Conservation (phyloP, 2,797 vertebrate species). For the Sebastes nivosus region DNA sequence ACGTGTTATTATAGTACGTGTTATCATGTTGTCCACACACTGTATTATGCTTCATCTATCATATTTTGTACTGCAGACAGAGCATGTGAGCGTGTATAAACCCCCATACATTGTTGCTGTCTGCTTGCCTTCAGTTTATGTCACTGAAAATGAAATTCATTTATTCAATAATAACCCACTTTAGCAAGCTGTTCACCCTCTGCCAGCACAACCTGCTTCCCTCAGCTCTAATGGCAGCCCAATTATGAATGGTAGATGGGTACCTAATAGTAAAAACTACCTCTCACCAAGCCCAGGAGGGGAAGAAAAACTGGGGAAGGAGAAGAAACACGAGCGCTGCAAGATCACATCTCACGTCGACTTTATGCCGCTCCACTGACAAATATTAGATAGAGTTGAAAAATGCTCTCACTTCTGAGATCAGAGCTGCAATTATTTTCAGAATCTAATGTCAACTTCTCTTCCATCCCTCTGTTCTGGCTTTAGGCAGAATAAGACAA, state of each 20-base stretch:
- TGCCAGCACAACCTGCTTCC: conserved; percentile 53
- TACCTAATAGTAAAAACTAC: conserved; percentile 59
- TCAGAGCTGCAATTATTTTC: conserved; percentile 58
- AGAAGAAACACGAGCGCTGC: conserved; percentile 13
- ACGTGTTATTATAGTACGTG: background rate
- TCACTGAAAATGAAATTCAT: conserved; percentile 57
- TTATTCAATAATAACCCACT: conserved; percentile 67
- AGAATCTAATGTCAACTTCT: conserved; percentile 38
- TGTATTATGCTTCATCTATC: conserved; percentile 14
- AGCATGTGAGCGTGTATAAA: background rate
- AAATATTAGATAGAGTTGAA: conserved; percentile 38
- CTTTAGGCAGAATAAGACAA: conserved; percentile 23
- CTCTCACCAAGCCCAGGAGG: conserved; percentile 32
- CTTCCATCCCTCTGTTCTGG: conserved; percentile 1
- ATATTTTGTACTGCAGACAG: conserved; percentile 19
- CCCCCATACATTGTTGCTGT: conserved; percentile 3
- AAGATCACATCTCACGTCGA: conserved; percentile 43
- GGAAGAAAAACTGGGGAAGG: background rate
- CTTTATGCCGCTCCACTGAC: conserved; percentile 36
- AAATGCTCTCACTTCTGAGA: conserved; percentile 46
- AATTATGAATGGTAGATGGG: conserved; percentile 70
- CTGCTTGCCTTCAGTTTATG: conserved; percentile 42
- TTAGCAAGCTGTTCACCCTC: conserved; percentile 56
- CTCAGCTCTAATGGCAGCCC: conserved; percentile 60
- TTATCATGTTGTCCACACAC: background rate